These are phyloP conservation scores for Myotis planiceps DNA, from an alignment of 2,797 vertebrate genomes.

Conservation along the genomic window DNA sequence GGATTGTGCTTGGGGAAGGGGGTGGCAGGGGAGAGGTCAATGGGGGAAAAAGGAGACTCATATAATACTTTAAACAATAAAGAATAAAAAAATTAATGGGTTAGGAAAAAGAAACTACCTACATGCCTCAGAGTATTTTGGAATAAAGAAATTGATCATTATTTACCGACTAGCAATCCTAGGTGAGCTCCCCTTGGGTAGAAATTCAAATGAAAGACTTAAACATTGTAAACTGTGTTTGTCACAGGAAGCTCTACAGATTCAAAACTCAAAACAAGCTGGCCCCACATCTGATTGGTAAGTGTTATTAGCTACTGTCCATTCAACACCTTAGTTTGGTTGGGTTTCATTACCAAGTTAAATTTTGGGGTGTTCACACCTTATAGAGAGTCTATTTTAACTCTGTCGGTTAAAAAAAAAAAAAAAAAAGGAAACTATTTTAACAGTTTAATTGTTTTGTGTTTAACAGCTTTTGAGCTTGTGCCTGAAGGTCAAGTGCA, in stretches of 20 bases:
- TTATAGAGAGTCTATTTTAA: slow-evolving; percentile 25
- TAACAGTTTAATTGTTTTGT: slow-evolving; percentile 43
- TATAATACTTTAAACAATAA: background rate
- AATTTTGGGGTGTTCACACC: background rate
- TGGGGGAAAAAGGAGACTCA: too few species aligned
- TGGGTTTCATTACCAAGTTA: slow-evolving; percentile 38
- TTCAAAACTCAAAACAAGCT: background rate
- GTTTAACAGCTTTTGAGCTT: slow-evolving; percentile 14
- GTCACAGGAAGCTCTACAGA: background rate
- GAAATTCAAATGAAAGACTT: slow-evolving; percentile 37
- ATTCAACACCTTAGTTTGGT: background rate
- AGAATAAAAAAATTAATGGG: slow-evolving; percentile 56
- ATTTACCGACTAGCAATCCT: slow-evolving; percentile 47
- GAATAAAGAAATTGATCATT: slow-evolving; percentile 60
- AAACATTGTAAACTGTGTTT: background rate
- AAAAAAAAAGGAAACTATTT: background rate
- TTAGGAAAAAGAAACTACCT: background rate
- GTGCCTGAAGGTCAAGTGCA: background rate
- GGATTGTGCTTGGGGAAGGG: too few species aligned
- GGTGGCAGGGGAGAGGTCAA: too few species aligned
- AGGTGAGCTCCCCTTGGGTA: background rate
- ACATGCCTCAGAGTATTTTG: slow-evolving; percentile 40
- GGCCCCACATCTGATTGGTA: background rate
- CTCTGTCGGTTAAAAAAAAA: background rate
- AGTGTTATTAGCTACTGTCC: background rate